phyloP scores from a whole-genome alignment of 2,113 vertebrate species.

The Notarius quadriscutis region DNA sequence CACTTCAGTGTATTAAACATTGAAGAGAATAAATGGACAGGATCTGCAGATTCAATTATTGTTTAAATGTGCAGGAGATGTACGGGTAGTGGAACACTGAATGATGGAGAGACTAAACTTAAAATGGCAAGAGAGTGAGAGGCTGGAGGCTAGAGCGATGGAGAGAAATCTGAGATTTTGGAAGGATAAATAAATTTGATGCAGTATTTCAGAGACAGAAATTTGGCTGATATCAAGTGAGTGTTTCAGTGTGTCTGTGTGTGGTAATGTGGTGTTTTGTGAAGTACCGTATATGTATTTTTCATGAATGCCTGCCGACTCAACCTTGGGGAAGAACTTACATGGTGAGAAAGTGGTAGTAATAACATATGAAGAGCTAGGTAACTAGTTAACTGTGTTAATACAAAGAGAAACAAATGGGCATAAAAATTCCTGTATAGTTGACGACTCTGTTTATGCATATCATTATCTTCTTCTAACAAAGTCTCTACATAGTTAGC shows the following conservation, averaged over 20 bases:
- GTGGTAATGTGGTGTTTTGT: not conserved
- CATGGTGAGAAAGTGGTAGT: not conserved
- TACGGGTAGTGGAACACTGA: slow-evolving; percentile 55
- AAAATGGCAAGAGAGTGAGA: slow-evolving; percentile 38
- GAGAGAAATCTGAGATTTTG: slow-evolving; percentile 33
- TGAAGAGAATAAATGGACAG: slow-evolving; percentile 36
- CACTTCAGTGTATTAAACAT: slow-evolving; percentile 43
- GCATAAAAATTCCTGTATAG: not conserved
- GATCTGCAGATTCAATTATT: slow-evolving; percentile 47
- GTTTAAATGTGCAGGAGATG: slow-evolving; percentile 47
- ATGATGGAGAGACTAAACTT: slow-evolving; percentile 56
- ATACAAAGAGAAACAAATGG: not conserved
- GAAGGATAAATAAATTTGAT: slow-evolving; percentile 20
- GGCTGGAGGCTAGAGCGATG: slow-evolving; percentile 30
- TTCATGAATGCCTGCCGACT: not conserved
- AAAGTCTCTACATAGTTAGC: not conserved
- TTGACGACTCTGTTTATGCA: not conserved
- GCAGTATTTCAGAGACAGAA: slow-evolving; percentile 18
- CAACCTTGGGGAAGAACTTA: not conserved
- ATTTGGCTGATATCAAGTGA: not conserved
- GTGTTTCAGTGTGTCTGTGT: not conserved
- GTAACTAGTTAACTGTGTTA: not conserved
- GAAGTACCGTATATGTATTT: slow-evolving; percentile 13
- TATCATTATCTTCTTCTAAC: too few relatives aligned
- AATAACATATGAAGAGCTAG: not conserved